A percentile compares a stretch with the other conserved stretches of the same genome.
Evolutionary conservation across 1,140 invertebrate species (phyloP).

Genomic region (Drosophila biarmipes): DNA sequence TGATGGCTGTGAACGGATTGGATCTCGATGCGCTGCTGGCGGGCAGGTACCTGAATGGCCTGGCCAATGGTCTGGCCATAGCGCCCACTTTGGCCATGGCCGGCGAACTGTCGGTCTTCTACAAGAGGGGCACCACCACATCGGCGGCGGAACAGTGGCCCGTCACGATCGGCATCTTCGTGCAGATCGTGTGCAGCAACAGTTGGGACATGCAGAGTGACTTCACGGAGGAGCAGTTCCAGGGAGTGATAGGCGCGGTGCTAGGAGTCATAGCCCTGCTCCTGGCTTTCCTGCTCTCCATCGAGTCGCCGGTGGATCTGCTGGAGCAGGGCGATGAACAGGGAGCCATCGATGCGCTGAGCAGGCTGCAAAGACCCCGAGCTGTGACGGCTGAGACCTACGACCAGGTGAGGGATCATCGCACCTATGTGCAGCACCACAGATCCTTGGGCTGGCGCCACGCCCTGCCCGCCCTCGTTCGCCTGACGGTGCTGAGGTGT

Average conservation of each 20-base stretch:
- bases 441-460: slow-evolving; percentile 25
- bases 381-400: slow-evolving; percentile 68
- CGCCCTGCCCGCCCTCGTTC: slow-evolving; percentile 57
- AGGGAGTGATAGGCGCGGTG: slow-evolving; percentile 48
- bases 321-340: slow-evolving; percentile 43
- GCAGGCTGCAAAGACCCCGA: slow-evolving; percentile 57
- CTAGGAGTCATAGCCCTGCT: slow-evolving; percentile 46
- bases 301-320: slow-evolving; percentile 69
- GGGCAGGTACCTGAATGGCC: slow-evolving; percentile 59
- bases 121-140: slow-evolving; percentile 54
- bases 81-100: slow-evolving; percentile 56
- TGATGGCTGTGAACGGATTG: slow-evolving; percentile 17
- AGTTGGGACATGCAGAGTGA: slow-evolving; percentile 39
- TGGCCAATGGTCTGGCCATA: slow-evolving; percentile 61
- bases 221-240: slow-evolving; percentile 50
- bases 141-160: slow-evolving; percentile 56
- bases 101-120: slow-evolving; percentile 58
- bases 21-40: slow-evolving; percentile 41
- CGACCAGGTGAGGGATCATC: slow-evolving; percentile 69
- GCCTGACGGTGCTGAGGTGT: slow-evolving; percentile 56
- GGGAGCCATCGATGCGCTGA: slow-evolving; percentile 60
- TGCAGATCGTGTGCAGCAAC: slow-evolving; percentile 58
- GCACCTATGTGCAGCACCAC: slow-evolving; percentile 56
- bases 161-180: slow-evolving; percentile 54
- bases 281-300: slow-evolving; percentile 37